Percentiles rank a stretch among this genome's conserved stretches.
Conservation (phyloP, 2,888 invertebrate genomes). For the Serripes groenlandicus region DNA sequence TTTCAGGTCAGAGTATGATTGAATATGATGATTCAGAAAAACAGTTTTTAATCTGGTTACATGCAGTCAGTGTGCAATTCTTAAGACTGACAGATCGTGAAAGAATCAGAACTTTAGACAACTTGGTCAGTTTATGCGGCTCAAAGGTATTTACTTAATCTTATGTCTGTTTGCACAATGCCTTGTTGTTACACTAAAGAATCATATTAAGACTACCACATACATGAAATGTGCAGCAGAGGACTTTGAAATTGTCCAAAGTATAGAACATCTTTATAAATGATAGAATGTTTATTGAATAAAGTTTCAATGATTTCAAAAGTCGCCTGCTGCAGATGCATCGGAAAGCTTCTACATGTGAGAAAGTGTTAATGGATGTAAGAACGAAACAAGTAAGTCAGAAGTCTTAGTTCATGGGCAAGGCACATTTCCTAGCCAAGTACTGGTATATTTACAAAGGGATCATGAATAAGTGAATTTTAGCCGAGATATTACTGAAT, state of each 20-base stretch:
- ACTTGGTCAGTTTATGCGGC: constrained; percentile 58
- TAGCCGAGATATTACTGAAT: no score
- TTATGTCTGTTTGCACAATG: background rate
- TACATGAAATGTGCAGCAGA: no score
- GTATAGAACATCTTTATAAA: no score
- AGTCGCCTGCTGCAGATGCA: background rate
- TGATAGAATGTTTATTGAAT: no score
- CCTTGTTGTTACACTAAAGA: no score
- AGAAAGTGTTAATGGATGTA: background rate
- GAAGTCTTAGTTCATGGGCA: no score
- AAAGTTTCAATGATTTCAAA: background rate
- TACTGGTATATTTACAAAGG: no score
- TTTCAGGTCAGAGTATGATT: constrained; percentile 5
- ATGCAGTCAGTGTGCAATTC: constrained; percentile 58
- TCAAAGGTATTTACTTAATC: constrained; percentile 51
- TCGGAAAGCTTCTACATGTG: background rate
- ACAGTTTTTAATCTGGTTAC: constrained; percentile 67
- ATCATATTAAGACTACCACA: no score
- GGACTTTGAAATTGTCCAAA: no score
- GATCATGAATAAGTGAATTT: no score
- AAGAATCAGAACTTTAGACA: constrained; percentile 61
- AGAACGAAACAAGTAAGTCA: no score
- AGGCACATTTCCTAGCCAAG: no score
- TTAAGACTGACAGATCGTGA: constrained; percentile 54
- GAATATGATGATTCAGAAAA: constrained; percentile 54